These are phyloP conservation scores for Penaeus monodon DNA, from an alignment of 2,888 invertebrate genomes.

Conservation along the genomic window DNA sequence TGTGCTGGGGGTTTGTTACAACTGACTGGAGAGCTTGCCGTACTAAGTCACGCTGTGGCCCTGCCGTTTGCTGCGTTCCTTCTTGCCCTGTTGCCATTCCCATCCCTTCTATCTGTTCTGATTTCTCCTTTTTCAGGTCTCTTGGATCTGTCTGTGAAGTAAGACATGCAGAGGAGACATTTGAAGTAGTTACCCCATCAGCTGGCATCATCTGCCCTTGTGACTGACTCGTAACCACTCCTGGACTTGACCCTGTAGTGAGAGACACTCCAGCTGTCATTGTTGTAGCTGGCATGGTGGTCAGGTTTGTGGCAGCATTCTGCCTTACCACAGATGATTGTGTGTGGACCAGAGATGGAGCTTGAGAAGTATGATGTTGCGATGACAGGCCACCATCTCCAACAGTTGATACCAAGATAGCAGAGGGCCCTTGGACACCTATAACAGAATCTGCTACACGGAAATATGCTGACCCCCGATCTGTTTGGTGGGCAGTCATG, in stretches of 20 bases:
- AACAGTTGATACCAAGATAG: slow-evolving; percentile 44
- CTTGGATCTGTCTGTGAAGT: slow-evolving; percentile 25
- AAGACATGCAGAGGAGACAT: slow-evolving; percentile 26
- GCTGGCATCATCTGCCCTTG: slow-evolving; percentile 33
- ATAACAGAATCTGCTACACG: slow-evolving; percentile 54
- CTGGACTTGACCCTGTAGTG: slow-evolving; percentile 27
- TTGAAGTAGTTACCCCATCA: slow-evolving; percentile 30
- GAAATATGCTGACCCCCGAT: slow-evolving; percentile 46
- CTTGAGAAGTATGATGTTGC: slow-evolving; percentile 26
- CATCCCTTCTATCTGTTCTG: slow-evolving; percentile 37
- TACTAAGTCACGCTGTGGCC: slow-evolving; percentile 55
- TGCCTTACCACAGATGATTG: slow-evolving; percentile 28
- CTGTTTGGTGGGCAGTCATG: slow-evolving; percentile 44
- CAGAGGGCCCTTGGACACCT: slow-evolving; percentile 46
- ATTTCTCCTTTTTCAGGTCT: slow-evolving; percentile 48
- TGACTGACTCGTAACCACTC: slow-evolving; percentile 17
- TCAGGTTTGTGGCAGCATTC: slow-evolving; percentile 40
- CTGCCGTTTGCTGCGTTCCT: slow-evolving; percentile 33
- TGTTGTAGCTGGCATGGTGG: slow-evolving; percentile 42
- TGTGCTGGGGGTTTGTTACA: slow-evolving; percentile 52
- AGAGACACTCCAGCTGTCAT: slow-evolving; percentile 28
- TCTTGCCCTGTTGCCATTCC: slow-evolving; percentile 29
- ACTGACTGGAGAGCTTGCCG: slow-evolving; percentile 63
- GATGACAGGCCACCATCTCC: slow-evolving; percentile 35
- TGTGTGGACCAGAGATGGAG: slow-evolving; percentile 40